phyloP scores from a whole-genome alignment of 2,888 invertebrate genomes.

The Cenopis cana region DNA sequence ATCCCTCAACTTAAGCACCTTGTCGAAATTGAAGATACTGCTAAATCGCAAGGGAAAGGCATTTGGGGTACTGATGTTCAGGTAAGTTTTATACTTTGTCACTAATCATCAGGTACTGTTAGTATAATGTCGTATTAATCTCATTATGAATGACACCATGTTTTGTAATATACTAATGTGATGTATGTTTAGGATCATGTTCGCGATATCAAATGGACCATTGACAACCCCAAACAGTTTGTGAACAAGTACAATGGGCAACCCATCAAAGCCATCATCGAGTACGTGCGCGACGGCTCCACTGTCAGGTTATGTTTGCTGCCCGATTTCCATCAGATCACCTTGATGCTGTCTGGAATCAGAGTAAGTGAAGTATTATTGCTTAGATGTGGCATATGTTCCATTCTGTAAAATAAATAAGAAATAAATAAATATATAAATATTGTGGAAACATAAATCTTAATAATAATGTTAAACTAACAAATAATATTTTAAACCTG shows the following conservation, averaged over 20 bases:
- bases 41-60: constrained; percentile 95
- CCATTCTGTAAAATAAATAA: too few species aligned
- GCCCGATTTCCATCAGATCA: constrained; percentile 96
- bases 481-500: too few species aligned
- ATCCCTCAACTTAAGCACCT: constrained; percentile 88
- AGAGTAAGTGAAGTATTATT: constrained; percentile 84
- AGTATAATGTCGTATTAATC: background rate
- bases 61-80: constrained; percentile 86
- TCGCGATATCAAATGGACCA: constrained; percentile 94
- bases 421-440: too few species aligned
- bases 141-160: background rate
- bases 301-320: constrained; percentile 96
- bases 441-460: too few species aligned
- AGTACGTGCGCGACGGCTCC: constrained; percentile 98
- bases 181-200: constrained; percentile 86
- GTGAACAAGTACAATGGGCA: constrained; percentile 95
- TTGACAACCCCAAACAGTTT: constrained; percentile 89
- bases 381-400: background rate
- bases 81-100: constrained; percentile 54
- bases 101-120: background rate
- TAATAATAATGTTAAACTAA: too few species aligned
- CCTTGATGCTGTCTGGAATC: constrained; percentile 98
- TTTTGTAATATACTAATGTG: background rate
- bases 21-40: constrained; percentile 94
- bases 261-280: constrained; percentile 96